Evolutionary conservation across 2,113 vertebrate species (phyloP), one percentile per base, ranked within the genome.

Genomic region (Myrmecobius fasciatus): DNA sequence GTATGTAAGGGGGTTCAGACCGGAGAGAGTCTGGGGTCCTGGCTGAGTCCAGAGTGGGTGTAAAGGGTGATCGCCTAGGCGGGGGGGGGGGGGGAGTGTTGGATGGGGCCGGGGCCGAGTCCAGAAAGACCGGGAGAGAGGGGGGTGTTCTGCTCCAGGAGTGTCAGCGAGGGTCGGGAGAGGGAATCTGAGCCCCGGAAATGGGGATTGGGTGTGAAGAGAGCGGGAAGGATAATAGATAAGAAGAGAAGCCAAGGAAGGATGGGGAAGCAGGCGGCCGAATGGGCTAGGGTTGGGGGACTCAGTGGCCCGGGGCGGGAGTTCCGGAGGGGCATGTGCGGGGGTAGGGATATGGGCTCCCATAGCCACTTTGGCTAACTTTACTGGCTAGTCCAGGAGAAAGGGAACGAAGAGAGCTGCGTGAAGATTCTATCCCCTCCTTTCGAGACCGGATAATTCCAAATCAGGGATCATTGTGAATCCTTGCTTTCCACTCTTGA

Each of bases 271-370:
- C 67, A 24, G 67, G 88, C n/a, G 2, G 60, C 12, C 31, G 36
- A 20, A 14, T 3, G 3, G 56, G 31, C 56, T 36, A 4, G 36
- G 31, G 31, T 36, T 56, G 49, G 92, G 67, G 46, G 93, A 96
- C 95, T 94, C 94, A 90, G 95, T 94, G 67, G 67, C 91, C 47
- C 90, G 94, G 96, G 96, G 94, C 96, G n/a, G 53, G 90, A 94
- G 46, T 6, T 17, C 47, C 8, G 89, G 47, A 90, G 28, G 89
- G 89, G 47, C 46, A 31, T 89, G 91, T 56, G 67, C 28, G 25
- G 52, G 90, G 26, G 2, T n/a, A 49, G 89, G 89, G 48, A 49
- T 25, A 25, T 31, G 88, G 89, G 89, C 24, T 24, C 48, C 48
- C 48, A 47, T 10, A 26, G 89, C 89, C 48, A 51, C 89, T 90